Percentiles rank a stretch among this genome's conserved stretches.
phyloP scores from a whole-genome alignment of 2,888 invertebrate species.

The Cryptus armator region DNA sequence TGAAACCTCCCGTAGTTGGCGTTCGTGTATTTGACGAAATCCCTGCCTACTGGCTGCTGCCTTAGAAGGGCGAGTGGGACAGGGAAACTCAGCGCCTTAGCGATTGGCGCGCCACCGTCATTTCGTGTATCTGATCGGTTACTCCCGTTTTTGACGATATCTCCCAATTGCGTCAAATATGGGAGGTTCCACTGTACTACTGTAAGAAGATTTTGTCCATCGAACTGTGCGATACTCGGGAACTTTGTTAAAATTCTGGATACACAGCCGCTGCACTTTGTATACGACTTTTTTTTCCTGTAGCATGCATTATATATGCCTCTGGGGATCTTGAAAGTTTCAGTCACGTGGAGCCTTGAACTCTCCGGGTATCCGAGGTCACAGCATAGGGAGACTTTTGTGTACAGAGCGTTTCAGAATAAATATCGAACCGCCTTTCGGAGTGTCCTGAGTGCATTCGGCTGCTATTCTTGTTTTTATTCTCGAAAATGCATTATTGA shows the following conservation, averaged over 20 bases:
- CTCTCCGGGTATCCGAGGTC: constrained; percentile 31
- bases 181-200: neutral
- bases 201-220: constrained; percentile 50
- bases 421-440: neutral
- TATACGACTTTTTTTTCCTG: constrained; percentile 47
- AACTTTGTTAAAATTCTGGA: constrained; percentile 57
- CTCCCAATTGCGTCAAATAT: too few species aligned
- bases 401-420: constrained; percentile 8
- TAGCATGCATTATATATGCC: constrained; percentile 38
- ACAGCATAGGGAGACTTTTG: constrained; percentile 14
- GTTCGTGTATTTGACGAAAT: neutral
- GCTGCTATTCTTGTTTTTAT: neutral
- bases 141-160: too few species aligned
- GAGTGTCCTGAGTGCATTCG: neutral
- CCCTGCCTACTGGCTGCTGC: too few species aligned
- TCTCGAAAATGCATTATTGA: neutral
- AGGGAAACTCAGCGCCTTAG: too few species aligned
- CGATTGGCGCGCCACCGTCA: too few species aligned
- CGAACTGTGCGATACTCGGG: constrained; percentile 20
- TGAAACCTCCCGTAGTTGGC: too few species aligned
- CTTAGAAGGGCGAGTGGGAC: too few species aligned
- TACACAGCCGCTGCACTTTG: constrained; percentile 30
- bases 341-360: constrained; percentile 57
- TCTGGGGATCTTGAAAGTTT: constrained; percentile 37
- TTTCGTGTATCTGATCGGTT: too few species aligned